Evolutionary conservation across 1,140 invertebrate species (phyloP), one percentile per base, ranked within the genome.

Genomic region (Thalassaphorura encarpata): DNA sequence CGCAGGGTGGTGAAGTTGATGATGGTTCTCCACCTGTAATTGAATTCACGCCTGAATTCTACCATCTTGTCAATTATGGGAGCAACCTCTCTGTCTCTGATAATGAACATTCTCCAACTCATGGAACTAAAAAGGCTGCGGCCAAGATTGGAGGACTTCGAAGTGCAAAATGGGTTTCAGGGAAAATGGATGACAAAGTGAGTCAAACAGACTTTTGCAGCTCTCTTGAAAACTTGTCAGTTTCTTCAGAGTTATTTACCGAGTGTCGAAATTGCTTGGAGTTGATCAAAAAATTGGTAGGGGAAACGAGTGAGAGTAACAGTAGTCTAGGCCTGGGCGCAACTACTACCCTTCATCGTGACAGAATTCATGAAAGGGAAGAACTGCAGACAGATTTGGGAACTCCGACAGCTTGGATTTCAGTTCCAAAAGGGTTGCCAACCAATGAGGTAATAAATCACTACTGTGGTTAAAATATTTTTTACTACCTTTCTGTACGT

Each of bases 191-290:
- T 54, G 62, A 64, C 36, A 64, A 64, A 64, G 46, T 64, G 16
- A 64, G 58, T 45, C 62, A 64, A 33, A 64, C 62, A 18, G 62
- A 64, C 52, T 64, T 64, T 31, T 41, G 23, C 15, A 58, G 55
- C 26, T 64, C 62, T 21, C 50, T 52, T 0, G 62, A 64, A 43
- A 64, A 61, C 26, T 33, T 64, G 23, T 58, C 56, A n/a, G 52
- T 54, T 8, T 64, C 62, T n/a, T 56, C 61, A 2, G 62, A 64
- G 24, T 42, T 64, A 11, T 64, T 61, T 24, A 58, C 52, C 6
- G 62, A 64, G 46, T 64, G 62, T 39, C 29, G 62, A 33, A 64
- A 64, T 43, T 64, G 62, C 40, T 39, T 64, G 39, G 62, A 64
- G 40, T 54, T 64, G 18, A 64, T 64, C 43, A 61, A 61, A 43